Conservation (phyloP, 2,888 invertebrate species). For the Lochmaea capreae region DNA sequence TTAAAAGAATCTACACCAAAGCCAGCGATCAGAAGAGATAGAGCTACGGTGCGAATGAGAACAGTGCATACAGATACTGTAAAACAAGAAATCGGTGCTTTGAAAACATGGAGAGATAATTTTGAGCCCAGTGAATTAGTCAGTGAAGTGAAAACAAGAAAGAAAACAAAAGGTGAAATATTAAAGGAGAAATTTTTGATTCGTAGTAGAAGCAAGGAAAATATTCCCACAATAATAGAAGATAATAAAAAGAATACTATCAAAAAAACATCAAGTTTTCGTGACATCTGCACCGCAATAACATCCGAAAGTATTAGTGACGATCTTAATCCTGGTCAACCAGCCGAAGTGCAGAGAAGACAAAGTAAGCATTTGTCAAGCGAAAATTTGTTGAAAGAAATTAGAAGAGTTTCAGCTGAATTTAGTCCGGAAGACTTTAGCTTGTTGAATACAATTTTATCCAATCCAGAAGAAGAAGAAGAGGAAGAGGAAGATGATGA, state of each 20-base stretch:
- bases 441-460: slow-evolving; percentile 64
- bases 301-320: slow-evolving; percentile 68
- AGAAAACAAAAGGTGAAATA: slow-evolving; percentile 73
- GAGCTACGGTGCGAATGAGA: slow-evolving; percentile 80
- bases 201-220: slow-evolving; percentile 72
- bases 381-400: slow-evolving; percentile 59
- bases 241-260: slow-evolving; percentile 47
- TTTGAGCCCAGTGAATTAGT: slow-evolving; percentile 70
- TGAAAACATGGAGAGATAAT: slow-evolving; percentile 73
- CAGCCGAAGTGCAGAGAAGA: slow-evolving; percentile 62
- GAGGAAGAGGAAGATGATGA: slow-evolving; percentile 2
- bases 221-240: slow-evolving; percentile 55
- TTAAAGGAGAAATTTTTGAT: slow-evolving; percentile 82
- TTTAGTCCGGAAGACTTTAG: slow-evolving; percentile 69
- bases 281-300: slow-evolving; percentile 69
- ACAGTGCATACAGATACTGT: slow-evolving; percentile 68
- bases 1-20: slow-evolving; percentile 62
- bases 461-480: background rate
- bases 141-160: slow-evolving; percentile 59
- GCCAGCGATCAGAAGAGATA: slow-evolving; percentile 74
- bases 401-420: slow-evolving; percentile 71
- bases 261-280: slow-evolving; percentile 66
- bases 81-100: slow-evolving; percentile 53
- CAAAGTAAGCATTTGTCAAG: slow-evolving; percentile 60
- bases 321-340: slow-evolving; percentile 69